Base-by-base conservation (phyloP, 92 coral and sea anemone species). In the Porites rus region DNA sequence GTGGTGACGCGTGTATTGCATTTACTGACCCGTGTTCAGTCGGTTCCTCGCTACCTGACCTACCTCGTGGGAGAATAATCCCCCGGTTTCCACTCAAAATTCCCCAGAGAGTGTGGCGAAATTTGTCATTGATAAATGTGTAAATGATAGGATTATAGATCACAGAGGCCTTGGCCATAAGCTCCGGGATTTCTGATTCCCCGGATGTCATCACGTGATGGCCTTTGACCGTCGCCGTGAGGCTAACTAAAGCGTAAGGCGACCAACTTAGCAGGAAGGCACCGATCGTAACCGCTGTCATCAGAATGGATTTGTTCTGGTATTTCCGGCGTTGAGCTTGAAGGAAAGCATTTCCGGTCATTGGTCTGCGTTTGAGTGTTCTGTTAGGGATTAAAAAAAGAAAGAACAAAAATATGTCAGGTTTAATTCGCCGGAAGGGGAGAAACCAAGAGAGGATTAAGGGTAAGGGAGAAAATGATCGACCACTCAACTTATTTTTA, bases 81-180 rank as follows among this genome's bases (percentile, higher is more conserved):
- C 52, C 25, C 14, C 65, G 22, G 18, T 52, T 53, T 22, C 85
- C 85, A 69, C 18, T 67, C 4, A 69, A 1, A 54, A 67, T 80
- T 8, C 59, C 75, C 66, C 75, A 28, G 56, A 80, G 76, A 25
- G 76, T 80, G 1, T 58, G 51, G 16, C 92, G 75, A 72, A 85
- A 93, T 65, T 79, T 65, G 71, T 85, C 85, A 58, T 88, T 90
- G 78, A 90, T 85, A 21, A 80, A 25, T 16, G 77, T 81, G 85
- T 90, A 93, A 38, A 93, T 75, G 8, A 93, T 74, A 12, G 96
- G 96, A 69, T 93, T 93, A 82, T 83, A 93, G 11, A 93, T 81
- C 20, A 93, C 96, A 2, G 96, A 93, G 12, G 93, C 93, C 72
- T 93, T 93, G 17, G 96, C 96, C 93, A 93, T 71, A 38, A 93